Base-by-base conservation (phyloP, 2,888 invertebrate species). In the Apamea crenata region DNA sequence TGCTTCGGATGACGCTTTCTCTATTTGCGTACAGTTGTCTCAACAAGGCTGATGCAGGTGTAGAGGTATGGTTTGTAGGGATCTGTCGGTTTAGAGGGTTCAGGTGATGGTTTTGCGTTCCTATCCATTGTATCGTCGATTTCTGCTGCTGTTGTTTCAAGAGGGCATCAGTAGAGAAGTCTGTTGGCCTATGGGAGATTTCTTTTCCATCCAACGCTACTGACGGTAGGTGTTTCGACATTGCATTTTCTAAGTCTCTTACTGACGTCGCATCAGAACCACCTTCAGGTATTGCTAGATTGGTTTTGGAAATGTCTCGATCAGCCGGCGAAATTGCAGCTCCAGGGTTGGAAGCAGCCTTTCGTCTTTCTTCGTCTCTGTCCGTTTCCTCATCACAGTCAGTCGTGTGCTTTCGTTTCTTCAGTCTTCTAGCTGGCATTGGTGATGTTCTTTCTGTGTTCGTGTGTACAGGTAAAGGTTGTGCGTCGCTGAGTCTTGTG, bases 1-100 rank as follows among this genome's bases (percentile, higher is more conserved):
- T 99, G 53, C 99, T 99, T 56, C 99, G 97, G 88, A 99, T 99
- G 25, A 99, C 99, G 92, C 99, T 99, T 95, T 99, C 99, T 68
- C 99, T 97, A 92, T 99, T 99, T 29, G 99, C 99, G 93, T 99
- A 99, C 3, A 99, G 97, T 93, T 99, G 99, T 47, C 99, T 97
- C 16, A 99, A 96, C 36, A 99, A 97, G 0, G 99, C 99, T 0
- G 99, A 99, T 0, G 99, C 99, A 0, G 99, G 99, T 84, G 99
- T 97, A 0, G 97, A 97, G 25, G 97, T 95, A 88, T 97, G 97
- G 84, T 96, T 92, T 73, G 95, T 92, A 89, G 97, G 96, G 90
- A 97, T 96, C 91, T 97, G 98, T 90, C 97, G 97, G 78, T 97
- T 97, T 83, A 97, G 91, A 88, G 97, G 97, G 76, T 97, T 97